Evolutionary conservation across 30 jellyfish, hydroid and myxozoan genomes (phyloP), one percentile per base, ranked within the genome.

Genomic region (Nemopilema nomurai): DNA sequence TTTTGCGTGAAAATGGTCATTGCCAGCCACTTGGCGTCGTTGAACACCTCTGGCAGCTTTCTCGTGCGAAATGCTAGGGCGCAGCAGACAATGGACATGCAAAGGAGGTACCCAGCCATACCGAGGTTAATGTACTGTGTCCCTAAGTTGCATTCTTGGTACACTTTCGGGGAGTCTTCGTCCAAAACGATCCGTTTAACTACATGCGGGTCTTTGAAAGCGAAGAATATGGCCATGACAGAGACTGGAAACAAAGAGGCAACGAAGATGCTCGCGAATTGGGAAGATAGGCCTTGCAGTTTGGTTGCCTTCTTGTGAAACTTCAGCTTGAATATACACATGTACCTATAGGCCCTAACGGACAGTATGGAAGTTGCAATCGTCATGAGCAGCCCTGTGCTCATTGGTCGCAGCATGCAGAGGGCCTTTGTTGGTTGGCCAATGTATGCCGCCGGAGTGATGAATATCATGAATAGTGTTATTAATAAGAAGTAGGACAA

Each of bases 61-160:
- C 97, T 77, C 0, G 97, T 92, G 22, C 81, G 90, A 74, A 91
- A 91, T 52, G 97, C 97, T 93, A 91, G 33, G n/a, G 79, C 83
- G 74, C 97, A 87, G 71, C 97, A 84, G 0, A 86, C 87, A 16
- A 91, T 63, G 49, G 96, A 79, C 18, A 91, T 77, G 41, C 86
- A 70, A 1, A 86, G 31, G 21, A 91, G 77, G 62, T 85, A 91
- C 49, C 67, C 76, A 0, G 88, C 76, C 20, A 85, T 1, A 16
- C 69, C 88, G 17, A 85, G 22, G 27, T 25, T 51, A 62, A 85
- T 62, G 57, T 33, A 24, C 65, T 85, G 94, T 25, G 88, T 72
- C 57, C 51, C 78, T 1, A 33, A 24, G 72, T 67, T 65, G 79
- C 94, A 85, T 26, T 74, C 88, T 66, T 23, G 74, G 72, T 74